Base-by-base conservation (phyloP, 2,888 invertebrate species). In the Agrochola circellaris region DNA sequence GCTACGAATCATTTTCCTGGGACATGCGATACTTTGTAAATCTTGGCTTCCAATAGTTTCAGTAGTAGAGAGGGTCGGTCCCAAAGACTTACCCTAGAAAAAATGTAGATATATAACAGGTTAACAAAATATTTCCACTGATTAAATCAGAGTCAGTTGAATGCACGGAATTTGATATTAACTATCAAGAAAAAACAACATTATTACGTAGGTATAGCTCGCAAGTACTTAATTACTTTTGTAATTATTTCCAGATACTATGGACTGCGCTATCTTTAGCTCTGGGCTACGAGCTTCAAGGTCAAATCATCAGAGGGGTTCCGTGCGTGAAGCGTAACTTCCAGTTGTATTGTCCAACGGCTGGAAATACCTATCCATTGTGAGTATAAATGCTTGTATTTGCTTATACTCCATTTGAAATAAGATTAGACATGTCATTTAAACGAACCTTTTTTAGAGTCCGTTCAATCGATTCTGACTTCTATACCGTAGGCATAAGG, bases 261-360 rank as follows among this genome's bases (percentile, higher is more conserved):
- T 99, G 99, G 99, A 98, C 99, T 77, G 98, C 99, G 58, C 95
- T 99, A 85, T 99, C 99, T 42, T 97, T 99, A 89, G 98, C 99
- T 81, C 96, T 99, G 91, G 99, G 99, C 76, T 97, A 99, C 93
- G 99, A 99, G 95, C 97, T 99, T 79, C 97, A 98, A 88, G 99
- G 99, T 79, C 99, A 99, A 95, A 97, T 99, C 87, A 98, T 99
- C 91, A 97, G 98, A 93, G 99, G 99, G 86, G 98, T 98, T 90
- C 99, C 99, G 79, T 99, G 99, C 95, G 98, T 99, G 92, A 99
- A 99, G 95, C 97, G 98, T 89, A 98, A 98, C 94, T 98, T 98
- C 95, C 99, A 99, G 94, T 97, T 99, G 77, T 99, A 98, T 95
- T 99, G 99, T 94, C 99, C 99, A 56, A 98, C 98, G 54, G 99